Conservation (phyloP, 2,113 vertebrate genomes). For the Lophotis ruficrista region DNA sequence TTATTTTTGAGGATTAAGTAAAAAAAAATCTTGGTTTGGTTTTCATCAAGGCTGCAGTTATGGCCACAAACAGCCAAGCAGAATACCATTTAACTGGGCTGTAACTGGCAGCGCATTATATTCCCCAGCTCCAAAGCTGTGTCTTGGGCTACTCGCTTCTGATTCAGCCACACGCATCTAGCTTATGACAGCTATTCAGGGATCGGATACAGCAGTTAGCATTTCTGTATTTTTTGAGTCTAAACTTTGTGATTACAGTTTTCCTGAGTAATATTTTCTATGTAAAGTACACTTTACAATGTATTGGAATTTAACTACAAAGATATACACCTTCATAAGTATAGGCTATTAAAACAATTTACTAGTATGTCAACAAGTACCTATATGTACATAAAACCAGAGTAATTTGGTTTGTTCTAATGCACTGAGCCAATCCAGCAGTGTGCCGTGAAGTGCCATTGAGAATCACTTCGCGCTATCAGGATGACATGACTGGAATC, state of each 20-base stretch:
- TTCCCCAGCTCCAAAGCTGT: neutral
- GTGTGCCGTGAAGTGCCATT: conserved; percentile 39
- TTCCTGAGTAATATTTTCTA: conserved; percentile 57
- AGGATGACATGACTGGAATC: conserved; percentile 63
- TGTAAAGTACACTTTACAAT: conserved; percentile 57
- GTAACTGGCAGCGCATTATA: neutral
- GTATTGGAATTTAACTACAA: conserved; percentile 68
- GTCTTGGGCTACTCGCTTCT: neutral
- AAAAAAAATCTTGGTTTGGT: neutral
- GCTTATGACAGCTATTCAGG: conserved; percentile 30
- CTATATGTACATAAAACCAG: conserved; percentile 57
- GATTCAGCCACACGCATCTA: neutral
- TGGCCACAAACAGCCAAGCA: conserved; percentile 27
- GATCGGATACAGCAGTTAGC: conserved; percentile 5
- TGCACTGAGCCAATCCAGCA: conserved; percentile 35
- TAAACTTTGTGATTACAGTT: conserved; percentile 65
- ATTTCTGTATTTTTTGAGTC: conserved; percentile 9
- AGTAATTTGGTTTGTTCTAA: conserved; percentile 66
- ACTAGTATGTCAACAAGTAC: conserved; percentile 65
- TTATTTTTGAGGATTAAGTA: conserved; percentile 25
- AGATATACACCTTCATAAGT: conserved; percentile 71
- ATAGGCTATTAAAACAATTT: conserved; percentile 72
- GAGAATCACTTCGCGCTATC: conserved; percentile 64
- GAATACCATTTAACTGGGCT: conserved; percentile 28
- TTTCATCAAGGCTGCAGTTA: conserved; percentile 21